Evolutionary conservation across 2,888 invertebrate species (phyloP), one percentile per base, ranked within the genome.

Genomic region (Carterocephalus palaemon): DNA sequence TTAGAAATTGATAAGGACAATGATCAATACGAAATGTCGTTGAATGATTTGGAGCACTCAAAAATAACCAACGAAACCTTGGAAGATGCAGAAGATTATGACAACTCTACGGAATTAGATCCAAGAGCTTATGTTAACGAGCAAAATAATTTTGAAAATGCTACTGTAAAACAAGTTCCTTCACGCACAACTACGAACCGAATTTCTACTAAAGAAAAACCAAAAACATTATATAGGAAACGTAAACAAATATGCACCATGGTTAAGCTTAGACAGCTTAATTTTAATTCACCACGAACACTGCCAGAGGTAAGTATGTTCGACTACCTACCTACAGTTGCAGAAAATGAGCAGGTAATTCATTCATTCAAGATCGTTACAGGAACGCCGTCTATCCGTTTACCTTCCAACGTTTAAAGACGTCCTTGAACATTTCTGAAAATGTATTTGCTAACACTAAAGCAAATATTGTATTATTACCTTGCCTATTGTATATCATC

Each of bases 211-310:
- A 17, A 28, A 24, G 10, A 19, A 28, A 15, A 1, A 15, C 26
- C 5, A 16, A 23, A 9, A 34, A 4, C 50, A 47, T 42, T 53
- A 51, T 3, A 43, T 36, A 28, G 20, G 42, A 23, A 54, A 52
- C 36, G 8, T 23, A 53, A 49, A 34, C 46, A 50, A 8, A 39
- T 49, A 37, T 85, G 85, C 51, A 80, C 59, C 59, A 51, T 85
- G 49, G 45, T 77, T 7, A 75, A 70, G 57, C 39, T 78, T 2
- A 65, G 77, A 42, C 60, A 62, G 23, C 52, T 81, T 23, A 70
- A 61, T 57, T 84, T 83, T 59, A 74, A 70, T 47, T 63, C 75
- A 1, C 75, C 81, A 3, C 67, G 67, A 22, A 81, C 80, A 23
- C 62, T 85, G 43, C 65, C 73, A 37, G 85, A 85, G 75, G 84